Evolutionary conservation across 1,140 invertebrate genomes (phyloP), one percentile per base, ranked within the genome.

Genomic region (Drosophila pallidifrons): DNA sequence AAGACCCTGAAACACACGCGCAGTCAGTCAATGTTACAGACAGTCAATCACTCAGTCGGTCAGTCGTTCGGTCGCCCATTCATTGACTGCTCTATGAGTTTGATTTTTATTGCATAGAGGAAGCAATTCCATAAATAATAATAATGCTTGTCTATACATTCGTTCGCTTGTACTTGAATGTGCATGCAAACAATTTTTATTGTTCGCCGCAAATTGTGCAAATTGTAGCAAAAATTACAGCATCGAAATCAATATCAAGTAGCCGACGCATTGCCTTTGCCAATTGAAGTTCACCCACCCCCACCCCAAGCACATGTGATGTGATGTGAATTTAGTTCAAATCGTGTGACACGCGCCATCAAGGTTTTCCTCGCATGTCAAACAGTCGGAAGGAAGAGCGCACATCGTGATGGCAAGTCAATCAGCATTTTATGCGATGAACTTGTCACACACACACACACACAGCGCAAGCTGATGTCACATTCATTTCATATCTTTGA

Each of bases 391-490:
- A 52, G 69, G 35, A 69, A 47, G 49, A 64, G 43, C 61, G 60
- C 63, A 83, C 69, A 69, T 81, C 80, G 69, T 13, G 54, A 47
- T 32, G 78, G 67, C 67, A 79, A 85, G 80, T 88, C 86, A 88
- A 89, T 88, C 85, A 88, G 68, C 70, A 74, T 71, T 78, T 55
- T 38, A 41, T 72, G 63, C 70, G 76, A 70, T 78, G 71, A 78
- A 78, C 75, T 80, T 80, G 77, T 74, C 79, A 77, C 65, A 25
- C 79, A 55, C 20, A 25, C 79, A 55, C 20, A 25, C 0, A 25
- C 20, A 25, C 20, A 25, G 20, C 20, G 54, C 49, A 41, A 71
- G 60, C 68, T 64, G 68, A 41, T 71, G 72, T 52, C 58, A 30
- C 67, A 64, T 75, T 57, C 45, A 35, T n/a, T 35, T 35, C 3